phyloP scores from a whole-genome alignment of 2,888 invertebrate genomes.

The Dynastes grantii region DNA sequence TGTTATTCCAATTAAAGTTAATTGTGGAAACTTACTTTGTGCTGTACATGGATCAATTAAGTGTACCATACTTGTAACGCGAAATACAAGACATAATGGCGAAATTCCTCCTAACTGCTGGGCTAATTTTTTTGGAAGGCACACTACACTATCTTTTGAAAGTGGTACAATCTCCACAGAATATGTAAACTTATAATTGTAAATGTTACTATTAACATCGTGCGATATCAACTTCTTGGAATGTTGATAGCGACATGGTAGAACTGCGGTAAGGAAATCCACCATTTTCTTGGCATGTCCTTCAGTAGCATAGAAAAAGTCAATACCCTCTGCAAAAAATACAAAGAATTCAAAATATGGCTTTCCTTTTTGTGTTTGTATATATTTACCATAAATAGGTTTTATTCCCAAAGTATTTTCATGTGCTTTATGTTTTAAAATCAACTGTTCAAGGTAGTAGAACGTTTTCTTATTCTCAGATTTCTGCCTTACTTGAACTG shows the following conservation, averaged over 20 bases:
- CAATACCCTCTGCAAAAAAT: slow-evolving; percentile 83
- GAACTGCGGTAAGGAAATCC: slow-evolving; percentile 90
- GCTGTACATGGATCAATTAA: slow-evolving; percentile 93
- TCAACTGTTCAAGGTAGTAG: slow-evolving; percentile 96
- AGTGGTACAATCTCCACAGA: slow-evolving; percentile 97
- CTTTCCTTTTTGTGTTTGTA: not conserved
- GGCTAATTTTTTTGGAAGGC: slow-evolving; percentile 88
- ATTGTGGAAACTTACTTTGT: slow-evolving; percentile 76
- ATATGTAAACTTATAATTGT: slow-evolving; percentile 96
- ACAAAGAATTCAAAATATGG: slow-evolving; percentile 60
- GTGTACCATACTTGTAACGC: slow-evolving; percentile 92
- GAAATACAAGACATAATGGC: slow-evolving; percentile 88
- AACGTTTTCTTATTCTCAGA: slow-evolving; percentile 97
- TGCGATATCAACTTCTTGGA: slow-evolving; percentile 98
- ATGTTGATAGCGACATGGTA: slow-evolving; percentile 90
- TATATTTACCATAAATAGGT: slow-evolving; percentile 79
- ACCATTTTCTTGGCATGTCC: slow-evolving; percentile 95
- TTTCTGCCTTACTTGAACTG: slow-evolving; percentile 90
- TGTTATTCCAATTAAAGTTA: slow-evolving; percentile 19
- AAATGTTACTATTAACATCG: slow-evolving; percentile 96
- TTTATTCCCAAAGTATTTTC: slow-evolving; percentile 92
- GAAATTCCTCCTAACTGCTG: slow-evolving; percentile 91
- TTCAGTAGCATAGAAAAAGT: slow-evolving; percentile 94
- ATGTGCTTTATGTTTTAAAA: slow-evolving; percentile 96
- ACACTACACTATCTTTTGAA: slow-evolving; percentile 95